Evolutionary conservation across 2,797 vertebrate genomes (phyloP).

Genomic region (Myripristis jacobus): DNA sequence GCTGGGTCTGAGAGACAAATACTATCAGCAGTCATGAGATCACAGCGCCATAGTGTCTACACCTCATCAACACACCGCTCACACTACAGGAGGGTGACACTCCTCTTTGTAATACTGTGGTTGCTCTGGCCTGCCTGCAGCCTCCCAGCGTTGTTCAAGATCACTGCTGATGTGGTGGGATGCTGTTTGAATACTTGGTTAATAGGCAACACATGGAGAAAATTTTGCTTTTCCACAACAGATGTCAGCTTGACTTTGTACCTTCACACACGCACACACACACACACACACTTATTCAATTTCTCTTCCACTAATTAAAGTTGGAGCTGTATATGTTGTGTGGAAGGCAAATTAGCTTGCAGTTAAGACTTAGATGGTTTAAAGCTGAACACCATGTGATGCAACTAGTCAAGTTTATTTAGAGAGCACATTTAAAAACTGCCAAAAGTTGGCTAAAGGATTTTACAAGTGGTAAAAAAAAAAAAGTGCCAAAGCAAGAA

Average conservation of each 20-base stretch:
- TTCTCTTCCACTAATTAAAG: constrained; percentile 58
- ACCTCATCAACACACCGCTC: constrained; percentile 28
- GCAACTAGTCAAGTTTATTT: too few species aligned
- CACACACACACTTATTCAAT: constrained; percentile 20
- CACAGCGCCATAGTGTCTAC: not conserved
- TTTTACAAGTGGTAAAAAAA: too few species aligned
- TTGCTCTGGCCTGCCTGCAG: constrained; percentile 24
- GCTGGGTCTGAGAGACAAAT: constrained; percentile 13
- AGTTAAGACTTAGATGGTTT: not conserved
- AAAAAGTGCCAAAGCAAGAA: too few species aligned
- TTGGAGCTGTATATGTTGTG: constrained; percentile 49
- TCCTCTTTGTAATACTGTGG: constrained; percentile 55
- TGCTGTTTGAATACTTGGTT: constrained; percentile 63
- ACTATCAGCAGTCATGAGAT: constrained; percentile 18
- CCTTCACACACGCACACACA: constrained; percentile 3
- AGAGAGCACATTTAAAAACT: too few species aligned
- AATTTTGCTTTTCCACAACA: constrained; percentile 67
- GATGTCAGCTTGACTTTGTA: constrained; percentile 59
- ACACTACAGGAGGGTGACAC: constrained; percentile 31
- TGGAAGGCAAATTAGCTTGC: constrained; percentile 45
- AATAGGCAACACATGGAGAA: constrained; percentile 61
- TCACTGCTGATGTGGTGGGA: constrained; percentile 61
- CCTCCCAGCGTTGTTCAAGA: constrained; percentile 64
- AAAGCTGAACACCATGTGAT: not conserved
- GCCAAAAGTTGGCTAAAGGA: too few species aligned